A percentile compares a stretch with the other conserved stretches of the same genome.
Evolutionary conservation across 2,888 invertebrate species (phyloP).

Genomic region (Podotricha telesiphe): DNA sequence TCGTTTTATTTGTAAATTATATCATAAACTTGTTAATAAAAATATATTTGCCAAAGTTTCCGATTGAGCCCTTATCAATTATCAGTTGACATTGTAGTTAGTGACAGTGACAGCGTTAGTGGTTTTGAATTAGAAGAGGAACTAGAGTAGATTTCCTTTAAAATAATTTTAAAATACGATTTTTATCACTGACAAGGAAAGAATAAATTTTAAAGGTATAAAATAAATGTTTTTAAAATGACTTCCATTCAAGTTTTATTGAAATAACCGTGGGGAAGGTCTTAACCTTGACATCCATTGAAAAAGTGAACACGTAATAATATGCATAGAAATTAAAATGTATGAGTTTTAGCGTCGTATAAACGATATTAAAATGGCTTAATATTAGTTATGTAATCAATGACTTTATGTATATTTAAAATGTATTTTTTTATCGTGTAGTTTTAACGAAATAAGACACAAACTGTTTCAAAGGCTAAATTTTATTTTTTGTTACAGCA

Average conservation of each 20-base stretch:
- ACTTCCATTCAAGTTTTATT: constrained; percentile 37
- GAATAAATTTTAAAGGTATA: constrained; percentile 23
- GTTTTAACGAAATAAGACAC: neutral
- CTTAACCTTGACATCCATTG: constrained; percentile 62
- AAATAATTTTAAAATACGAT: constrained; percentile 7
- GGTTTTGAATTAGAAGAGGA: neutral
- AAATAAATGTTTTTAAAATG: neutral
- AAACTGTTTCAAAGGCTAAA: neutral
- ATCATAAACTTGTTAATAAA: neutral
- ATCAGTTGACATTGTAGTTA: constrained; percentile 29
- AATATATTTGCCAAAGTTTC: neutral
- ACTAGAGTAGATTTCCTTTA: neutral
- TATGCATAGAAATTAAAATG: constrained; percentile 39
- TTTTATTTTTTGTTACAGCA: constrained; percentile 53
- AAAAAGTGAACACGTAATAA: constrained; percentile 43
- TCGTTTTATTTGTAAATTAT: too few species aligned
- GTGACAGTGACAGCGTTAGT: constrained; percentile 46
- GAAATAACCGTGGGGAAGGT: constrained; percentile 34
- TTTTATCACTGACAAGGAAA: neutral
- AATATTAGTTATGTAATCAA: constrained; percentile 13
- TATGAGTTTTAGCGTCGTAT: constrained; percentile 32
- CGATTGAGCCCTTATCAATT: constrained; percentile 37
- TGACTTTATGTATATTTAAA: neutral
- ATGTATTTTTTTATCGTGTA: neutral
- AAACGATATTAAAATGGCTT: constrained; percentile 39